Percentiles rank a stretch among this genome's conserved stretches.
Conservation (phyloP, 2,888 invertebrate species). For the Drosophila mimica region DNA sequence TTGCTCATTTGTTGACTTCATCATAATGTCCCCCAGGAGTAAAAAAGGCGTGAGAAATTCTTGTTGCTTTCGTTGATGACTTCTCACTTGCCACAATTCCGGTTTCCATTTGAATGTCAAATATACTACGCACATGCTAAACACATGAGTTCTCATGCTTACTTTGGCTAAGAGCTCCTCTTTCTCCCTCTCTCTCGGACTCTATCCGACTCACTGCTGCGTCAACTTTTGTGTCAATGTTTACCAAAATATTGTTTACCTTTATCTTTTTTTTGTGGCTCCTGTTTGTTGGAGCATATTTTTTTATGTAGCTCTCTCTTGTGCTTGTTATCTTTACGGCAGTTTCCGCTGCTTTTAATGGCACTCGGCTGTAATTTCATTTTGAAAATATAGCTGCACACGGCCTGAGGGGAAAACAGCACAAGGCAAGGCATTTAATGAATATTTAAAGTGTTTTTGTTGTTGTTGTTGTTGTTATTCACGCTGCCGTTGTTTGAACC, state of each 20-base stretch:
- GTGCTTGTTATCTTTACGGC: constrained; percentile 66
- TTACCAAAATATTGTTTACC: constrained; percentile 68
- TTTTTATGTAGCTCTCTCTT: constrained; percentile 39
- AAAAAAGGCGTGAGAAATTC: constrained; percentile 13
- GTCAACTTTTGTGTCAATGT: constrained; percentile 60
- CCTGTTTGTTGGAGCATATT: constrained; percentile 18
- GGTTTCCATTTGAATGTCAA: neutral
- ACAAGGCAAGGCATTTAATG: constrained; percentile 55
- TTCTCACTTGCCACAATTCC: constrained; percentile 28
- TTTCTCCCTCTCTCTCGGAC: neutral
- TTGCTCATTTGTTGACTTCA: neutral
- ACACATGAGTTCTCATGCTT: constrained; percentile 22
- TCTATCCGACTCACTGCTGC: neutral
- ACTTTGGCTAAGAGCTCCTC: neutral
- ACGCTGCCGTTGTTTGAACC: constrained; percentile 4
- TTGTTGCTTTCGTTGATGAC: constrained; percentile 18
- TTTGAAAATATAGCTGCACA: constrained; percentile 42
- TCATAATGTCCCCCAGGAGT: constrained; percentile 2
- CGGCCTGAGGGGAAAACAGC: constrained; percentile 1
- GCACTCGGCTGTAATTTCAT: constrained; percentile 70
- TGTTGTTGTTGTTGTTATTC: neutral
- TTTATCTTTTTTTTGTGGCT: constrained; percentile 45
- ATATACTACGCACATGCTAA: constrained; percentile 9
- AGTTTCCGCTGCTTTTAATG: constrained; percentile 67
- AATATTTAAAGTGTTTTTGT: constrained; percentile 54